Percentiles rank a stretch among this genome's conserved stretches.
Evolutionary conservation across 2,113 vertebrate species (phyloP).

Genomic region (Pygathrix nemaeus): DNA sequence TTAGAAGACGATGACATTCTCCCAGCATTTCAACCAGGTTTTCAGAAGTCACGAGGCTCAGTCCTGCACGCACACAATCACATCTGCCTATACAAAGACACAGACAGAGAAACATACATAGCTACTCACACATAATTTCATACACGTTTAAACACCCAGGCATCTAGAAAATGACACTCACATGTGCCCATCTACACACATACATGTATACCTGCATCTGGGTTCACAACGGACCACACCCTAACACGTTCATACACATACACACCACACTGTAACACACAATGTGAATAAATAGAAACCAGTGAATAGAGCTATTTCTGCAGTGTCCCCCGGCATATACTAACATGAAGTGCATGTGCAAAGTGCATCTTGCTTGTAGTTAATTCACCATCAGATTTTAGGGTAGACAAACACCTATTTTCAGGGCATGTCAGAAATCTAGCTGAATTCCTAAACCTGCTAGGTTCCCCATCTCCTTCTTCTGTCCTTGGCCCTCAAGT

Average conservation of each 20-base stretch:
- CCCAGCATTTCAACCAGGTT: neutral
- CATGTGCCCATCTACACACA: neutral
- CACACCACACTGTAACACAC: neutral
- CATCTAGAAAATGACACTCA: neutral
- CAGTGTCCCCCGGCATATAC: neutral
- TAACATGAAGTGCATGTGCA: neutral
- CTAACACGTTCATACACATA: neutral
- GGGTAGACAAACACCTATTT: neutral
- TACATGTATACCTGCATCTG: neutral
- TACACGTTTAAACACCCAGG: neutral
- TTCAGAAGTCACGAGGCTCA: neutral
- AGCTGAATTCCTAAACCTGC: neutral
- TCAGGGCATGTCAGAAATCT: neutral
- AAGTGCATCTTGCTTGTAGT: neutral
- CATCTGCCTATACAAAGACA: neutral
- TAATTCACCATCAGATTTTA: neutral
- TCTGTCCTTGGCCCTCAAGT: neutral
- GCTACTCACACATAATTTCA: neutral
- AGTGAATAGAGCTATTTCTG: neutral
- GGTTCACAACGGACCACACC: neutral
- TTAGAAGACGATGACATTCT: conserved; percentile 54
- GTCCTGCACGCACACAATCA: neutral
- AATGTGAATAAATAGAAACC: neutral
- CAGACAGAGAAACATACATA: neutral
- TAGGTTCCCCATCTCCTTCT: neutral